Evolutionary conservation across 2,797 vertebrate genomes (phyloP).

Genomic region (Naso thynnoides): DNA sequence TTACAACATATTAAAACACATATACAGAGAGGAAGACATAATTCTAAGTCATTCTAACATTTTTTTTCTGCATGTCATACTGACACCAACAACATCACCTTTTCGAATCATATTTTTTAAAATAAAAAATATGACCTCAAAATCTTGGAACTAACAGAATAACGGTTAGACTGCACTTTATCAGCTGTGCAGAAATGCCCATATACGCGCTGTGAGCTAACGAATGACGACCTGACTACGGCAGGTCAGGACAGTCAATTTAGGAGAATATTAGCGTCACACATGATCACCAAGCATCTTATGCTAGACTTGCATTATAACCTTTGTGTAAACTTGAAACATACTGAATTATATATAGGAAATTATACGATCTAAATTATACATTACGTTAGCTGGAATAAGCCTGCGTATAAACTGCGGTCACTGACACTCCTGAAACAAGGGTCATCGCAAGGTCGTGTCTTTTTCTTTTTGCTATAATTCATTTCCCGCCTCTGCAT

Average conservation of each 20-base stretch:
- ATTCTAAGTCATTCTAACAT: too few species aligned
- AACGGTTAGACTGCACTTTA: background rate
- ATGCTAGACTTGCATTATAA: background rate
- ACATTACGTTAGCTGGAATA: background rate
- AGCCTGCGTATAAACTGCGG: constrained; percentile 52
- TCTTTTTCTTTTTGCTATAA: background rate
- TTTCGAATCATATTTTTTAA: background rate
- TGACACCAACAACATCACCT: too few species aligned
- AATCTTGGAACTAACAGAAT: background rate
- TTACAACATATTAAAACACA: too few species aligned
- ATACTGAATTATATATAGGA: fast-evolving
- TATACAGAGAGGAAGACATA: too few species aligned
- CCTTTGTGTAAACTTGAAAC: background rate
- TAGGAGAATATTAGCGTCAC: background rate
- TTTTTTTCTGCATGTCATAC: too few species aligned
- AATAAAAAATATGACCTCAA: background rate
- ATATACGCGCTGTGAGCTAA: background rate
- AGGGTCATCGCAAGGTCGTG: constrained; percentile 83
- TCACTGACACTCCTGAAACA: constrained; percentile 46
- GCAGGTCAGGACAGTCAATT: background rate
- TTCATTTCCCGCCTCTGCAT: background rate
- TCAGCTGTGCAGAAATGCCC: background rate
- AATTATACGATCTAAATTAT: fast-evolving
- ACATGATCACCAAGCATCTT: background rate
- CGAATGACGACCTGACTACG: background rate